phyloP scores from a whole-genome alignment of 2,797 vertebrate genomes.

The Erethizon dorsatum region DNA sequence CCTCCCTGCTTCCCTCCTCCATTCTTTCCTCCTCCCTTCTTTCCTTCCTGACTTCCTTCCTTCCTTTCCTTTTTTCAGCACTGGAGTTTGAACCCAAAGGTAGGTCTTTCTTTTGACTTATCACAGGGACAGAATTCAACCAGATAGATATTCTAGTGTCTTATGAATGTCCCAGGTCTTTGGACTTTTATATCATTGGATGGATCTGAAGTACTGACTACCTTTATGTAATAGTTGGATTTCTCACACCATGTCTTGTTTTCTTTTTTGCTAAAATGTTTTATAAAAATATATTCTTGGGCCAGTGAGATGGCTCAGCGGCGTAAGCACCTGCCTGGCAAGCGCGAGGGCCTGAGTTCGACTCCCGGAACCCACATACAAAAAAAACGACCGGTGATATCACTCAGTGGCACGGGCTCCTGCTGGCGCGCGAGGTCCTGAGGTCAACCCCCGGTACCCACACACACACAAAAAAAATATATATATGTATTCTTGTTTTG shows the following conservation, averaged over 20 bases:
- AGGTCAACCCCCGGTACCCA: too few relatives aligned
- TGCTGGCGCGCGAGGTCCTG: too few relatives aligned
- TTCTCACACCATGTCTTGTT: neutral
- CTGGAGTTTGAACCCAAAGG: neutral
- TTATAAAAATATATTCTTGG: too few relatives aligned
- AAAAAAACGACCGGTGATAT: too few relatives aligned
- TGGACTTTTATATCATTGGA: neutral
- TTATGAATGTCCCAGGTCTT: neutral
- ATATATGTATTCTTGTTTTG: conserved; percentile 28
- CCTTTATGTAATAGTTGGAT: conserved; percentile 11
- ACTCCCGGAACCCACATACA: too few relatives aligned
- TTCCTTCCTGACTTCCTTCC: too few relatives aligned
- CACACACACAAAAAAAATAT: too few relatives aligned
- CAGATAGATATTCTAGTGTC: neutral
- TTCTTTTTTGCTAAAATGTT: conserved; percentile 14
- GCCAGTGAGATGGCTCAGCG: too few relatives aligned
- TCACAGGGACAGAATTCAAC: neutral
- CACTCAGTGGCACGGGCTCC: too few relatives aligned
- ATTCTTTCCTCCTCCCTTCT: too few relatives aligned
- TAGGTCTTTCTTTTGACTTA: conserved; percentile 6
- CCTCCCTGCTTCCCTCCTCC: neutral
- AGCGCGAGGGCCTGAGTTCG: too few relatives aligned
- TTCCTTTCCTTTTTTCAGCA: neutral
- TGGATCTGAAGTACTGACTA: neutral
- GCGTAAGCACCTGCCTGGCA: too few relatives aligned